A percentile compares a stretch with the other conserved stretches of the same genome.
Evolutionary conservation across 1,140 invertebrate species (phyloP).

Genomic region (Musca vetustissima): DNA sequence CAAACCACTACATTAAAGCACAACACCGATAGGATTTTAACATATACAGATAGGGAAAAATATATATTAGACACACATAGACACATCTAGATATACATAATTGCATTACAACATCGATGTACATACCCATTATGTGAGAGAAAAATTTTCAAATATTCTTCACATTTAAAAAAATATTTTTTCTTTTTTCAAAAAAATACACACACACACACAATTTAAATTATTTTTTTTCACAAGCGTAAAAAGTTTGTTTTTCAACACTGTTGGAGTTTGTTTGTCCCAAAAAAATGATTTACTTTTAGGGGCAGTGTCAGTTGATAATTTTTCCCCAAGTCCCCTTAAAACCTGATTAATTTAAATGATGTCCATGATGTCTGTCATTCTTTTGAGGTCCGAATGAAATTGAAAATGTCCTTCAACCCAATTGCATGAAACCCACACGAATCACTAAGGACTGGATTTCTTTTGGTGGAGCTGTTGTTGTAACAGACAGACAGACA

Average conservation of each 20-base stretch:
- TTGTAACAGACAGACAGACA: neutral
- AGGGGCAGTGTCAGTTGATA: neutral
- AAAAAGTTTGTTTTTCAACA: neutral
- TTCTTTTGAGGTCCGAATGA: neutral
- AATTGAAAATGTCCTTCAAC: slow-evolving; percentile 20
- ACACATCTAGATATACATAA: slow-evolving; percentile 40
- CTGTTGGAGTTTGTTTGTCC: neutral
- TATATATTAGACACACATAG: slow-evolving; percentile 45
- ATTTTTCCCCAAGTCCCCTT: no score
- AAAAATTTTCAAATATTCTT: no score
- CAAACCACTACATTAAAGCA: slow-evolving; percentile 17
- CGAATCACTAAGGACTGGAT: neutral
- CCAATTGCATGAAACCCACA: neutral
- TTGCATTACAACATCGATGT: slow-evolving; percentile 55
- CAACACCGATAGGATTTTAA: slow-evolving; percentile 11
- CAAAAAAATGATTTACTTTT: neutral
- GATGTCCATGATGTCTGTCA: no score
- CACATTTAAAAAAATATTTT: no score
- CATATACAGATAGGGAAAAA: slow-evolving; percentile 28
- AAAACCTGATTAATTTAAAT: no score
- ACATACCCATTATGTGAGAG: slow-evolving; percentile 41
- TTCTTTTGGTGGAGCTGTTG: neutral
- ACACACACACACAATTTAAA: neutral
- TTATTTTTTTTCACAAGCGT: slow-evolving; percentile 2
- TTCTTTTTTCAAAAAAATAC: no score